phyloP scores from a whole-genome alignment of 2,113 vertebrate genomes.

The Stigmatopora argus region DNA sequence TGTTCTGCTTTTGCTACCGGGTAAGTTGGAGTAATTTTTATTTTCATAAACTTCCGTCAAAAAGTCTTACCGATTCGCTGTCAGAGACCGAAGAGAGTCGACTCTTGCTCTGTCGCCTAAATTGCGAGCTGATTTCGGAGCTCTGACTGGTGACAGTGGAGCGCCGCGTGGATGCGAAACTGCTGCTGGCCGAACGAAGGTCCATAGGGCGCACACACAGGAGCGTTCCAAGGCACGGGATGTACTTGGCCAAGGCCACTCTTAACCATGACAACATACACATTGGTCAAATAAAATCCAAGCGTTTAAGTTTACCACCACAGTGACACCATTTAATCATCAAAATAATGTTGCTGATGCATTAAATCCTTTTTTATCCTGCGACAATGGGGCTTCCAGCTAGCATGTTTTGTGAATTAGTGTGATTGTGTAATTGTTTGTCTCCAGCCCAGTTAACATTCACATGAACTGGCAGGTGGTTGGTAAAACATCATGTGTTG shows the following conservation, averaged over 20 bases:
- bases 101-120: conserved; percentile 54
- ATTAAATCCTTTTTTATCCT: not conserved
- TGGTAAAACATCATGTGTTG: not conserved
- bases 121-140: conserved; percentile 68
- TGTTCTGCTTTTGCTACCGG: no score
- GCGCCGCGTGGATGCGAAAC: conserved; percentile 78
- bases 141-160: conserved; percentile 80
- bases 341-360: not conserved
- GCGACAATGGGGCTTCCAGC: not conserved
- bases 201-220: conserved; percentile 74
- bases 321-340: not conserved
- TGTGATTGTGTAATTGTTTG: conserved; percentile 4
- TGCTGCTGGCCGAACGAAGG: conserved; percentile 70
- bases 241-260: conserved; percentile 82
- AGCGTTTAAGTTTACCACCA: not conserved
- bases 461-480: conserved; percentile 17
- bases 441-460: conserved; percentile 22
- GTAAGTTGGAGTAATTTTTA: no score
- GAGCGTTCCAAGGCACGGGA: conserved; percentile 78
- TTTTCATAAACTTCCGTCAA: no score
- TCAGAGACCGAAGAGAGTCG: conserved; percentile 78
- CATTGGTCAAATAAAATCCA: not conserved
- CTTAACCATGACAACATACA: conserved; percentile 53
- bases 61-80: conserved; percentile 79
- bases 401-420: conserved; percentile 5